Evolutionary conservation across 1,140 invertebrate genomes (phyloP), one percentile per base, ranked within the genome.

Genomic region (Drosophila orena): DNA sequence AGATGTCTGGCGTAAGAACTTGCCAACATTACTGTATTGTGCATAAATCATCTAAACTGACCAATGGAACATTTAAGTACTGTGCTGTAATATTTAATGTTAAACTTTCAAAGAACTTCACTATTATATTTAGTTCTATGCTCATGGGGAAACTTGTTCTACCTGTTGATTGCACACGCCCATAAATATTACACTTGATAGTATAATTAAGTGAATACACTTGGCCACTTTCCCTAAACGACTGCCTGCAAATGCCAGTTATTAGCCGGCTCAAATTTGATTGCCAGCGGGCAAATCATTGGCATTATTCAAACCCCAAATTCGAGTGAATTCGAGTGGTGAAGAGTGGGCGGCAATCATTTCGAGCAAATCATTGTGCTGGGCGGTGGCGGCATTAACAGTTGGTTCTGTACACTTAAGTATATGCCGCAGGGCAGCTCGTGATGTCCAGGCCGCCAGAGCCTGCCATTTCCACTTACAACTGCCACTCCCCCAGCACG

Each of bases 311-410:
- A 72, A 60, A 58, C 24, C 30, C n/a, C 38, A 24, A 47, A 43
- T 55, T 37, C 22, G 12, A 43, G 24, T 35, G 35, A 58, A 37
- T 54, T n/a, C 7, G 40, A 14, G 4, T 42, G 40, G 2, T 3
- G 2, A 20, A 4, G 40, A 10, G 40, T n/a, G 17, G 59, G 27
- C 10, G 37, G 35, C 37, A 81, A 81, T 57, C 57, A 62, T 72
- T 72, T 54, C 20, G 22, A 69, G 72, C 52, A 79, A 86, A 77
- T 74, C 77, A 77, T 85, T 80, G 62, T 57, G 77, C 74, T 42
- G 70, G 56, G 52, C 68, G 76, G 74, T 79, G 59, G 52, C 65
- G 72, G 78, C 83, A 85, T 88, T 88, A 81, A 68, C 78, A 74
- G 68, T 77, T 66, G 62, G 66, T 78, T 79, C 56, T 60, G 62